Evolutionary conservation across 2,888 invertebrate genomes (phyloP).

Genomic region (Automeris io): DNA sequence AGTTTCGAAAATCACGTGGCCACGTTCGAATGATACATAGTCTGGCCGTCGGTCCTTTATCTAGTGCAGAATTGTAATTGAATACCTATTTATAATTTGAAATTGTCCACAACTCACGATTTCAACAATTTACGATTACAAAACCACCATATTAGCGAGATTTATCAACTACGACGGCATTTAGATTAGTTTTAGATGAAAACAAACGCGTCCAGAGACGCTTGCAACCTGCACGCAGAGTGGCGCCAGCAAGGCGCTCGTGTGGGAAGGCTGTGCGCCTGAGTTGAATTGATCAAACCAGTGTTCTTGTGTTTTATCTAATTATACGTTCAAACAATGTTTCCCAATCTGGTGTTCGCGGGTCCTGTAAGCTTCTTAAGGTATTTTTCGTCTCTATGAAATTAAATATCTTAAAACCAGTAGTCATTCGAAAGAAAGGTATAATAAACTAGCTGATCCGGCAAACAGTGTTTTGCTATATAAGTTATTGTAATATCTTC

Average conservation of each 20-base stretch:
- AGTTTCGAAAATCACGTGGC: too few relatives aligned
- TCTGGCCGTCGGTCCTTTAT: too few relatives aligned
- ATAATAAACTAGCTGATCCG: too few relatives aligned
- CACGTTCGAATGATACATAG: too few relatives aligned
- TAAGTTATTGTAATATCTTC: too few relatives aligned
- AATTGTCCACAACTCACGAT: slow-evolving; percentile 4
- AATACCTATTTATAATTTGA: slow-evolving; percentile 4
- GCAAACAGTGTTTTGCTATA: too few relatives aligned
- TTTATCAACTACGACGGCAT: slow-evolving; percentile 19
- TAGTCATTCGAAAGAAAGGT: too few relatives aligned
- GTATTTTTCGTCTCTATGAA: too few relatives aligned
- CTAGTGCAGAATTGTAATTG: too few relatives aligned
- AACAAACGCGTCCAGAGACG: slow-evolving; percentile 15
- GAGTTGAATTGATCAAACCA: slow-evolving; percentile 1
- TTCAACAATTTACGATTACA: slow-evolving; percentile 7
- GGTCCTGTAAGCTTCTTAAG: too few relatives aligned
- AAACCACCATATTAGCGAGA: slow-evolving; percentile 11
- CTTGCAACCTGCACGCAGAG: slow-evolving; percentile 14
- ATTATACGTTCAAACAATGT: not conserved
- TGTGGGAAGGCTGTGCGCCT: slow-evolving; percentile 22
- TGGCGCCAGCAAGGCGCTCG: slow-evolving; percentile 23
- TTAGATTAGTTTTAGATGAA: slow-evolving; percentile 23
- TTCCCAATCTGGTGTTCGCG: too few relatives aligned
- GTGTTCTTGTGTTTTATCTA: not conserved
- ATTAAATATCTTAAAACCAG: too few relatives aligned